A percentile compares a stretch with the other conserved stretches of the same genome.
Evolutionary conservation across 2,797 vertebrate genomes (phyloP).

Genomic region (Siniperca obscura): DNA sequence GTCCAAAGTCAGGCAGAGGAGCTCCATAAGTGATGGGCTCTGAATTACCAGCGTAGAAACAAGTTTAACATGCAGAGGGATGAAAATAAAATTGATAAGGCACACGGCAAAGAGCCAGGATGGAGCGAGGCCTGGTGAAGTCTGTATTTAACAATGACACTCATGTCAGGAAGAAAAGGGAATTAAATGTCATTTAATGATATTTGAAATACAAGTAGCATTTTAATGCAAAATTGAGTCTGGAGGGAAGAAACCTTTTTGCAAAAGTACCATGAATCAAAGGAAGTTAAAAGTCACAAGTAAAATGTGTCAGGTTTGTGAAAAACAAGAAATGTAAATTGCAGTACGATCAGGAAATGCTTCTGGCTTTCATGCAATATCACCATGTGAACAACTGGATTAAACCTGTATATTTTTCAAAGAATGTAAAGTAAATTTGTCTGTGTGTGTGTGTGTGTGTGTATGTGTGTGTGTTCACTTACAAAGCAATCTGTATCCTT

Average conservation of each 20-base stretch:
- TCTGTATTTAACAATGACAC: constrained; percentile 54
- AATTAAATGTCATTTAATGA: constrained; percentile 51
- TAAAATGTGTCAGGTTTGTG: constrained; percentile 9
- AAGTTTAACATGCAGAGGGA: constrained; percentile 34
- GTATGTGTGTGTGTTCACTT: constrained; percentile 73
- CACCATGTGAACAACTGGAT: background rate
- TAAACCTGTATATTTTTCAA: background rate
- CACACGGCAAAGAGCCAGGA: background rate
- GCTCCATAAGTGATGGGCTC: constrained; percentile 7
- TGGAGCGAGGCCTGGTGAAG: background rate
- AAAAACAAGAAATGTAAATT: constrained; percentile 21
- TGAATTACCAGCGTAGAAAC: constrained; percentile 33
- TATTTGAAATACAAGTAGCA: constrained; percentile 53
- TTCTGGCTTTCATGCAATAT: background rate
- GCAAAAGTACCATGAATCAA: constrained; percentile 5
- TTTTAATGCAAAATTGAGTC: constrained; percentile 31
- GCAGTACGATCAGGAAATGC: background rate
- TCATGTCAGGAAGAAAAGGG: constrained; percentile 45
- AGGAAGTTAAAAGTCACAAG: constrained; percentile 9
- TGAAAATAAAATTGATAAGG: constrained; percentile 38
- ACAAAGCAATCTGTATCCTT: constrained; percentile 99
- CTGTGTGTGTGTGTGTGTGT: constrained; percentile 19
- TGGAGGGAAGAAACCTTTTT: constrained; percentile 1
- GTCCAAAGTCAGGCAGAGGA: constrained; percentile 20
- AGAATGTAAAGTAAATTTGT: constrained; percentile 7